These are phyloP conservation scores for Oryzaephilus surinamensis DNA, from an alignment of 1,140 invertebrate genomes.

Conservation along the genomic window DNA sequence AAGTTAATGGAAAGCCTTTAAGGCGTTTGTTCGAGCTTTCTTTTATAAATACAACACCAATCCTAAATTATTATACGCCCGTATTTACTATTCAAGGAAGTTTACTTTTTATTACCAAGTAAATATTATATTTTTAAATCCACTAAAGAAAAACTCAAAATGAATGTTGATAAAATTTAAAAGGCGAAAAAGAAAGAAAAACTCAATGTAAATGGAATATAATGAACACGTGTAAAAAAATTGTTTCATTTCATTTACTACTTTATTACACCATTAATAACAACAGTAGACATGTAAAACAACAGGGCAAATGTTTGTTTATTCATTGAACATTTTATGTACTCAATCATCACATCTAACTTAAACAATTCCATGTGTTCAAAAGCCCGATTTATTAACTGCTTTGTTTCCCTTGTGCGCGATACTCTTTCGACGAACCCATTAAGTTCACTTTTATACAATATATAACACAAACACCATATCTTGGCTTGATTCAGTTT, in stretches of 20 bases:
- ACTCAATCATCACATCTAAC: conserved; percentile 22
- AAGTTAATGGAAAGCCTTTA: conserved; percentile 28
- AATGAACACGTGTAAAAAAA: too few relatives aligned
- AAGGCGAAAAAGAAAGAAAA: conserved; percentile 11
- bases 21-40: conserved; percentile 25
- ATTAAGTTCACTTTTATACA: conserved; percentile 19
- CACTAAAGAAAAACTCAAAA: too few relatives aligned
- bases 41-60: conserved; percentile 17
- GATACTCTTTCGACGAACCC: conserved; percentile 17
- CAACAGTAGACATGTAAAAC: too few relatives aligned
- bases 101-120: conserved; percentile 17
- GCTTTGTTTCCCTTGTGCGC: conserved; percentile 23
- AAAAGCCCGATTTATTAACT: conserved; percentile 22
- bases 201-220: conserved; percentile 21
- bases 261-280: too few relatives aligned
- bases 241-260: too few relatives aligned
- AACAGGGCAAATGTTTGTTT: too few relatives aligned
- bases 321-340: conserved; percentile 22
- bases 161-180: background rate
- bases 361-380: conserved; percentile 26
- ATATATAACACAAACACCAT: conserved; percentile 6
- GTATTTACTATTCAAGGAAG: conserved; percentile 16
- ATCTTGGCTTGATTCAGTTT: conserved; percentile 6
- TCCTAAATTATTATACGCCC: conserved; percentile 18
- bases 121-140: conserved; percentile 8